Base-by-base conservation (phyloP, 2,797 vertebrate species). In the Microctenopoma lineatum region DNA sequence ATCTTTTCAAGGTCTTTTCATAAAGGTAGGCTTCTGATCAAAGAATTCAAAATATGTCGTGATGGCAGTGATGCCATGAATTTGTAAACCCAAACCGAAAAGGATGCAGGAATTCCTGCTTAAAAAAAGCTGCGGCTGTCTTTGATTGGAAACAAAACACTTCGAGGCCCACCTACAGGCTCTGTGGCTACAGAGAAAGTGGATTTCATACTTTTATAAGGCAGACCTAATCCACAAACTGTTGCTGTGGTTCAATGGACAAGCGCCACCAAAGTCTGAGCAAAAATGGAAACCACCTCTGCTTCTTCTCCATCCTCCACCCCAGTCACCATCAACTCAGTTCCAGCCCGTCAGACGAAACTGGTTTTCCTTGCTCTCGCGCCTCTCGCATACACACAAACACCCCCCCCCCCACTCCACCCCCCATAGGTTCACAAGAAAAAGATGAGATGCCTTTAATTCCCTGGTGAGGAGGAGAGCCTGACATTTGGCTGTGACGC, bases 331-430 rank as follows among this genome's bases (percentile, higher is more conserved):
- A 77, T 84, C 83, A 89, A 91, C 92, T 90, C 85, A 87, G 86
- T 89, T 85, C 78, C 87, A 81, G 69, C 81, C 78, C 89, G 89
- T 91, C 88, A 90, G 87, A 91, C 92, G 87, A 93, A 92, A 93
- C 85, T 77, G 84, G 83, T 77, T 68, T 77, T 67, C 70, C 70
- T 73, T 80, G 74, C 71, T 73, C 84, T 78, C 57, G 55, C 26
- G 55, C 63, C 53, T 13, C 38, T 50, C 51, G 7, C 25, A 52
- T 57, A 74, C 50, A 70, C 74, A 87, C 66, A 83, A 88, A 76
- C 66, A 74, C 80, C 12, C 12, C 38, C 12, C 12, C 12, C 39
- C 12, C 11, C 39, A 41, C 38, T 11, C 36, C 36, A 38, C 41
- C 16, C 38, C 85, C 50, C 67, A 69, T 62, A 87, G 84, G 89